Percentiles rank a stretch among this genome's conserved stretches.
phyloP scores from a whole-genome alignment of 2,113 vertebrate genomes.

The Oceanodroma tethys region DNA sequence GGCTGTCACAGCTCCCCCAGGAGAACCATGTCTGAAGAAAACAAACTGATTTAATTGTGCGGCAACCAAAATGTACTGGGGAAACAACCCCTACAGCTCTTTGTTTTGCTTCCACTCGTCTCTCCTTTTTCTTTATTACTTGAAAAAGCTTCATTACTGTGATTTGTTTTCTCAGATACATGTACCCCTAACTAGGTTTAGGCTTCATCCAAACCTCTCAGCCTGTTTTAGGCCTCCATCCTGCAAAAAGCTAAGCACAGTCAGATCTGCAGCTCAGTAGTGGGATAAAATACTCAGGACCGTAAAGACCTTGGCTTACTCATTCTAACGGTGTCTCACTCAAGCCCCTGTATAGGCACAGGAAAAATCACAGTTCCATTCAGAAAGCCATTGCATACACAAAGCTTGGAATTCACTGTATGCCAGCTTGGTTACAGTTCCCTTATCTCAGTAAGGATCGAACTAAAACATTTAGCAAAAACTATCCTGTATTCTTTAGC shows the following conservation, averaged over 20 bases:
- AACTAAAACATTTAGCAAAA: neutral
- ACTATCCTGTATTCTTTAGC: neutral
- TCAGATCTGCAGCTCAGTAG: neutral
- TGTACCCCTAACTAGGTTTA: neutral
- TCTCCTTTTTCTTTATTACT: neutral
- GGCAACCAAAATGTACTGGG: neutral
- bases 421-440: neutral
- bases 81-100: slow-evolving; percentile 32
- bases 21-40: neutral
- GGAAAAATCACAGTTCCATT: neutral
- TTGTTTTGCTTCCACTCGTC: neutral
- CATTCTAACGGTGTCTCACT: neutral
- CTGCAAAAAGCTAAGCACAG: neutral
- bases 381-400: neutral
- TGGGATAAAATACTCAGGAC: neutral
- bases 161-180: neutral
- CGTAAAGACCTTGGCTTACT: neutral
- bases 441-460: neutral
- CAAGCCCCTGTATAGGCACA: neutral
- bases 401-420: neutral
- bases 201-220: neutral
- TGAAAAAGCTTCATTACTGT: neutral
- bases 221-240: neutral
- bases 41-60: slow-evolving; percentile 29
- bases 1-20: neutral